Percentiles rank a stretch among this genome's conserved stretches.
These are phyloP conservation scores for Mus pahari DNA, from an alignment of 2,113 vertebrate genomes.

Conservation along the genomic window DNA sequence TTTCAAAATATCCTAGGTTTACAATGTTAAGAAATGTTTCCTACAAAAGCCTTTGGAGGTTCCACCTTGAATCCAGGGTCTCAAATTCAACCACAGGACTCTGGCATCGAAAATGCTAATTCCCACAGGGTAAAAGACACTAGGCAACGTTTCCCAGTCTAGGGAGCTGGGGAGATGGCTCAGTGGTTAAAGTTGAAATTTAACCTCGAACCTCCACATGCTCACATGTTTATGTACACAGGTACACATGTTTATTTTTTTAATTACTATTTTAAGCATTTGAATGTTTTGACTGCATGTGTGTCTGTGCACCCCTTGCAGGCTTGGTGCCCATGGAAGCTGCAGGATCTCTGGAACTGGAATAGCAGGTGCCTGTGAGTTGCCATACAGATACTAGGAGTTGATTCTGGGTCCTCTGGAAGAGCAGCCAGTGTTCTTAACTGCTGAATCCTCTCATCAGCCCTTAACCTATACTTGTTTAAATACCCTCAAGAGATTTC, in stretches of 20 bases:
- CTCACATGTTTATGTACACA: background rate
- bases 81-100: background rate
- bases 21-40: slow-evolving; percentile 32
- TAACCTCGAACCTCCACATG: background rate
- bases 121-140: background rate
- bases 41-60: background rate
- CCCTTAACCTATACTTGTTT: background rate
- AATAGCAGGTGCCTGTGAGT: background rate
- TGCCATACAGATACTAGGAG: background rate
- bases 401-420: background rate
- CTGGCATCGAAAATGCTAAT: background rate
- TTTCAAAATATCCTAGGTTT: slow-evolving; percentile 30
- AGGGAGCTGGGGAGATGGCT: background rate
- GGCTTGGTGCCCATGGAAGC: background rate
- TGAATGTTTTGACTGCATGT: background rate
- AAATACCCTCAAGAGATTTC: slow-evolving; percentile 23
- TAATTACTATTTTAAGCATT: background rate
- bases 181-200: background rate
- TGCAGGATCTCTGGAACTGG: background rate
- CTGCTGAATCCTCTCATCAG: background rate
- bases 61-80: background rate
- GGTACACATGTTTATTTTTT: background rate
- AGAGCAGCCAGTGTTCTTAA: background rate
- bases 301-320: background rate
- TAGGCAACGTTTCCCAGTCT: background rate